Conservation (phyloP, 2,113 vertebrate species). For the Sitta europaea region DNA sequence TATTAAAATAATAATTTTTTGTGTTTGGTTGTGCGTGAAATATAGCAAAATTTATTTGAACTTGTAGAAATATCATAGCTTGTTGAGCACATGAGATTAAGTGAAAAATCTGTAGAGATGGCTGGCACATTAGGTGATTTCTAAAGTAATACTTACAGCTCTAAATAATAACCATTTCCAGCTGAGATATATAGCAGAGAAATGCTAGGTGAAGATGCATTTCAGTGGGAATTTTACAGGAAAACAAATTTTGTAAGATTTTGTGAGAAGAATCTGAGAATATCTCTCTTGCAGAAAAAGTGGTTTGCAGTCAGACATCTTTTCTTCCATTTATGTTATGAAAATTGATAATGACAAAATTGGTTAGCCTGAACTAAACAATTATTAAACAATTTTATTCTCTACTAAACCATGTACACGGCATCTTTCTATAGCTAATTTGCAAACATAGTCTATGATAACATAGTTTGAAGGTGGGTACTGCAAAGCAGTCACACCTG, state of each 20-base stretch:
- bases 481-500: neutral
- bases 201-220: neutral
- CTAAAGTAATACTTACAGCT: neutral
- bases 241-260: neutral
- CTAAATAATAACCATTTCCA: neutral
- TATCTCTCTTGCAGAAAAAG: neutral
- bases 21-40: accelerated
- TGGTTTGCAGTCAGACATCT: neutral
- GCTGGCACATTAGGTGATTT: neutral
- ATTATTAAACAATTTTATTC: neutral
- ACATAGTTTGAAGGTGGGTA: neutral
- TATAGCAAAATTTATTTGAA: neutral
- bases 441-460: neutral
- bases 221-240: neutral
- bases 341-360: neutral
- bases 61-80: neutral
- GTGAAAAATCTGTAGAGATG: neutral
- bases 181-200: neutral
- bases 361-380: neutral
- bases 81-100: neutral
- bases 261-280: neutral
- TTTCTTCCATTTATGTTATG: neutral
- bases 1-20: neutral
- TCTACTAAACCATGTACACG: neutral
- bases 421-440: neutral